phyloP scores from a whole-genome alignment of 2,113 vertebrate species.

The Meleagris gallopavo region DNA sequence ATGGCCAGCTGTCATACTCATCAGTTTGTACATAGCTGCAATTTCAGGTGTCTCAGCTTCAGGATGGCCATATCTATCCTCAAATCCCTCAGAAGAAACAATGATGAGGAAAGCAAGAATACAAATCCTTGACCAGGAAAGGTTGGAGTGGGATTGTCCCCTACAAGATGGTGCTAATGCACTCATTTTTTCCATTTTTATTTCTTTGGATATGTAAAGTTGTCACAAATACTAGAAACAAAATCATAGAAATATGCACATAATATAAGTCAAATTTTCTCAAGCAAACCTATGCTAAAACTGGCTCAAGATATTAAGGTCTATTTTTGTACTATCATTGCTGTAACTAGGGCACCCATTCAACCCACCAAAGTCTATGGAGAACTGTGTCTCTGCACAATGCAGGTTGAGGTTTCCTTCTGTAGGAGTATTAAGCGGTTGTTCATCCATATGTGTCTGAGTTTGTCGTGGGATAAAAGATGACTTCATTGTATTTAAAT shows the following conservation, averaged over 20 bases:
- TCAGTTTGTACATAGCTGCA: not conserved
- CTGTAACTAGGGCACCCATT: not conserved
- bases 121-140: not conserved
- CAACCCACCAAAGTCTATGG: rapidly evolving
- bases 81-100: not conserved
- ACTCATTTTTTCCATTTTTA: not conserved
- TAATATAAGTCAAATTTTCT: not conserved
- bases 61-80: not conserved
- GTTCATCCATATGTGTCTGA: not conserved
- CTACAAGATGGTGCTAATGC: not conserved
- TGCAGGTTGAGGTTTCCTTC: not conserved
- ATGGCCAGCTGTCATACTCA: not conserved
- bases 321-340: not conserved
- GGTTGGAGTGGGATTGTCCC: not conserved
- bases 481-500: not conserved
- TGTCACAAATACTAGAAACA: not conserved
- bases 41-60: not conserved
- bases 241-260: not conserved
- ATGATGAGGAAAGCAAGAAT: rapidly evolving
- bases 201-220: not conserved
- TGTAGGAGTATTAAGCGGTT: not conserved
- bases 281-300: not conserved
- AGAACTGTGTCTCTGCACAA: not conserved
- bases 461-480: not conserved
- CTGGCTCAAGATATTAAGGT: rapidly evolving